These are phyloP conservation scores for Pheosia tremula DNA, from an alignment of 2,888 invertebrate genomes.

Conservation along the genomic window DNA sequence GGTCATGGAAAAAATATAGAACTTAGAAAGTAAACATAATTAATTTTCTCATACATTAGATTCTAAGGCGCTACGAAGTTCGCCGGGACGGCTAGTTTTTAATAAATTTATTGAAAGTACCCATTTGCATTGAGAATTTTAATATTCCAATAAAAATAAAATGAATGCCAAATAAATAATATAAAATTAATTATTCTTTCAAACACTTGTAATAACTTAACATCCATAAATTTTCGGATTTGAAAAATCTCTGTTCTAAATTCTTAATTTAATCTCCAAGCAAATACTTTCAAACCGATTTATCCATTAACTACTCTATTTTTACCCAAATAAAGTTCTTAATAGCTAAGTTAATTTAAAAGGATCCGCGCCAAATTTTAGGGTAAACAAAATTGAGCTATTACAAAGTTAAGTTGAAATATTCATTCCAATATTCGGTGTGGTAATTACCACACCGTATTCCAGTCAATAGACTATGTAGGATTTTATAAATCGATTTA, in stretches of 20 bases:
- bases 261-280: constrained; percentile 23
- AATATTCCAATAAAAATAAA: too few relatives aligned
- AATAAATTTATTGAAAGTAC: too few relatives aligned
- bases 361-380: constrained; percentile 1
- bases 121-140: too few relatives aligned
- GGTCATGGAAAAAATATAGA: too few relatives aligned
- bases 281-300: constrained; percentile 7
- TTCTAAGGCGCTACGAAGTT: too few relatives aligned
- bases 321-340: accelerated
- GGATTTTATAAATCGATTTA: neutral
- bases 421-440: constrained; percentile 14
- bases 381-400: constrained; percentile 14
- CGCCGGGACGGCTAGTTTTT: too few relatives aligned
- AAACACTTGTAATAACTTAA: too few relatives aligned
- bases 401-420: constrained; percentile 21
- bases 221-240: too few relatives aligned
- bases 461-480: constrained; percentile 5
- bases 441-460: neutral
- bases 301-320: constrained; percentile 2
- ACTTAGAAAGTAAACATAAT: too few relatives aligned
- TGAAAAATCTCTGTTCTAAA: constrained; percentile 8
- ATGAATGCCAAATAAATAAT: too few relatives aligned
- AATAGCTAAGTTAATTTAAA: constrained; percentile 10
- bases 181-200: too few relatives aligned
- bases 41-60: too few relatives aligned